Evolutionary conservation across 2,113 vertebrate species (phyloP).

Genomic region (Tachuris rubrigastra): DNA sequence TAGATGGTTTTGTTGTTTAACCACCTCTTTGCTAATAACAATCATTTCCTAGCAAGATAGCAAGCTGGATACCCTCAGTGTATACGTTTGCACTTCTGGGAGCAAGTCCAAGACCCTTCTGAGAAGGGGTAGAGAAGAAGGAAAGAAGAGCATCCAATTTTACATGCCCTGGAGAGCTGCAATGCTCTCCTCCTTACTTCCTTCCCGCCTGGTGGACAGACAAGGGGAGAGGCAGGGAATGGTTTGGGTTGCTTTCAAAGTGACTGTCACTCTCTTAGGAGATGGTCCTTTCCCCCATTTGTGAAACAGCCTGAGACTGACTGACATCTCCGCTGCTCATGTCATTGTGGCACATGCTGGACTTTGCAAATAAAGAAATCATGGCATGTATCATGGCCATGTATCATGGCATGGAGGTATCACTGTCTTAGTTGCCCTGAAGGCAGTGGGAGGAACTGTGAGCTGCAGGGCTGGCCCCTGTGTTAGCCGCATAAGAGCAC

Average conservation of each 20-base stretch:
- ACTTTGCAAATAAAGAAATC: background rate
- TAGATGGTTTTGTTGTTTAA: background rate
- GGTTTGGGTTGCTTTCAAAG: background rate
- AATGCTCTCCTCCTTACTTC: background rate
- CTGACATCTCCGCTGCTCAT: background rate
- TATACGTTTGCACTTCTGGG: background rate
- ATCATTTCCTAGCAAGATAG: background rate
- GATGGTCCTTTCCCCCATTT: background rate
- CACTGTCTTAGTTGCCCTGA: background rate
- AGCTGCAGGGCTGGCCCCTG: background rate
- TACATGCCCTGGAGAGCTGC: accelerated
- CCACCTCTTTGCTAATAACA: background rate
- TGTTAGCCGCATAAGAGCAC: background rate
- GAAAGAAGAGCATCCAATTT: background rate
- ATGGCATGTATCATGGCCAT: accelerated
- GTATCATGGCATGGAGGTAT: background rate
- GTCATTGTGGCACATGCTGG: accelerated
- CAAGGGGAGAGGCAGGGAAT: background rate
- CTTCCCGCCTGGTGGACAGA: background rate
- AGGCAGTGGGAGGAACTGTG: background rate
- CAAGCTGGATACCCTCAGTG: background rate
- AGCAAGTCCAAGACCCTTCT: background rate
- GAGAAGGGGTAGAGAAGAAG: background rate
- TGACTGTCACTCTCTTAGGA: background rate
- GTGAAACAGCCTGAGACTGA: background rate